Base-by-base conservation (phyloP, 2,888 invertebrate genomes). In the Graphium colonna region DNA sequence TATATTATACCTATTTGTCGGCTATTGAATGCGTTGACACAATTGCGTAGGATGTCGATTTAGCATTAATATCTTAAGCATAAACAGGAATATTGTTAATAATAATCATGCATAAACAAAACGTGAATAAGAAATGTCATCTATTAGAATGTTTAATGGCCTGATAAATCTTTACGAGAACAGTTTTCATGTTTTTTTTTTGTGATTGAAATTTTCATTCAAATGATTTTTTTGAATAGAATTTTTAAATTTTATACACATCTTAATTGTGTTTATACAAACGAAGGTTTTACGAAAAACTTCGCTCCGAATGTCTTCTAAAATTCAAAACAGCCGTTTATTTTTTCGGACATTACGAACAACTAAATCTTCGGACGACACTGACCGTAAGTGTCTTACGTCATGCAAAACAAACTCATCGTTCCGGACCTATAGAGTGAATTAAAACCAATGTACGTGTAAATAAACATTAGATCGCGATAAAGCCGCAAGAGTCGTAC, bases 401-500 rank as follows among this genome's bases (percentile, higher is more conserved):
- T 52, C 56, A 60, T 60, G 48, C 52, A 60, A 61, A 58, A 57
- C 43, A 57, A 57, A 54, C 49, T 57, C 58, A 56, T 54, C 51
- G 45, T 50, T 40, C 48, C 49, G 31, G 41, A 57, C 55, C 55
- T 52, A 49, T 55, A 51, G 41, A 51, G 55, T 46, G 49, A 54
- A 52, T 51, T 57, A 57, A 65, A 61, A 60, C 58, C 58, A 60
- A 60, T 53, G 55, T 53, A 43, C 28, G 44, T 52, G 57, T 51
- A 52, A 62, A 63, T 58, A 64, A 64, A 65, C 58, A 63, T 55
- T 55, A 59, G 56, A 60, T 17, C 31, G 57, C 59, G 58, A 65
- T 60, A 60, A 61, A 60, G 62, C 59, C 48, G 59, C 55, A n/a
- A n/a, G 60, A 63, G 69, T 71, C 64, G 68, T 71, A 69, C 73